phyloP scores from a whole-genome alignment of 2,113 vertebrate species.

The Pandion haliaetus region DNA sequence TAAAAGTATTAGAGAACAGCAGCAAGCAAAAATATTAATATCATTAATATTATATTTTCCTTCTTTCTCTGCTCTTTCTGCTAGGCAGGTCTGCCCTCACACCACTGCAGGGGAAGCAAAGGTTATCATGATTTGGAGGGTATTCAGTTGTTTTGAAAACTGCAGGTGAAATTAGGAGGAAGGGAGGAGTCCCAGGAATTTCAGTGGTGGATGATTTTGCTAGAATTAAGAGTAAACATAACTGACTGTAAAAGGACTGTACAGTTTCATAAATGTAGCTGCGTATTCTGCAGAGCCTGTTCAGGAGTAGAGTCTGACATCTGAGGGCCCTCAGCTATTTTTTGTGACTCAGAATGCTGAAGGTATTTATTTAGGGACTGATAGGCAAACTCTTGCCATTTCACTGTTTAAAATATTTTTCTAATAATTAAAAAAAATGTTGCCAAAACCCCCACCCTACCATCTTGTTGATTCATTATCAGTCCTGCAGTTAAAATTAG shows the following conservation, averaged over 20 bases:
- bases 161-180: not conserved
- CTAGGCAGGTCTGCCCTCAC: not conserved
- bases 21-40: not conserved
- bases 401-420: not conserved
- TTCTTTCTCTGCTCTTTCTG: not conserved
- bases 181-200: not conserved
- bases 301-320: not conserved
- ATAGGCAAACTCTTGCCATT: not conserved
- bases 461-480: not conserved
- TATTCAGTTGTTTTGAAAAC: not conserved
- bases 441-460: not conserved
- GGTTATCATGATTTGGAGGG: not conserved
- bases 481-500: not conserved
- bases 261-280: not conserved
- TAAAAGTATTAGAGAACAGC: not conserved
- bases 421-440: not conserved
- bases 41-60: too few relatives aligned
- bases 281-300: not conserved
- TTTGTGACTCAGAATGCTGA: not conserved
- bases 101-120: not conserved
- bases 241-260: not conserved
- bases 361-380: not conserved
- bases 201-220: not conserved
- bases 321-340: not conserved
- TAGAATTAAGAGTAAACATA: not conserved